These are phyloP conservation scores for Anhinga rufa DNA, from an alignment of 2,113 vertebrate genomes.

Conservation along the genomic window DNA sequence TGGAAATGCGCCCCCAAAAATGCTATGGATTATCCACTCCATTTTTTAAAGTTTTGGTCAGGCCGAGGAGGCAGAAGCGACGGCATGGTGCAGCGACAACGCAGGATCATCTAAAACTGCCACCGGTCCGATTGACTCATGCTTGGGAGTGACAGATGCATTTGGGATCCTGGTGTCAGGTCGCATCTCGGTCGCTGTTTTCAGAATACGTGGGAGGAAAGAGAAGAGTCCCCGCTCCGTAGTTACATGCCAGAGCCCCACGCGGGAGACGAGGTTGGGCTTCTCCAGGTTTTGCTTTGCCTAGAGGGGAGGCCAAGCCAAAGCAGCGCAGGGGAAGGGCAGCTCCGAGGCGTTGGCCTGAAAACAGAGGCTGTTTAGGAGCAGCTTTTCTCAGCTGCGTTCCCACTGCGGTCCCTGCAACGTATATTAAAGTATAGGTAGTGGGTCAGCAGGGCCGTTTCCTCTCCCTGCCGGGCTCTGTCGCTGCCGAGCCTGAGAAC, in stretches of 20 bases:
- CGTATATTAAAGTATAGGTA: not conserved
- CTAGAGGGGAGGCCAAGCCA: too few species aligned
- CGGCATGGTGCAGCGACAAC: rapidly evolving
- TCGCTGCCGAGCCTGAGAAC: not conserved
- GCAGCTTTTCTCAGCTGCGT: not conserved
- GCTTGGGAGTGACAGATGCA: not conserved
- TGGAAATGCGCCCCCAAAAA: not conserved
- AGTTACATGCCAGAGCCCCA: too few species aligned
- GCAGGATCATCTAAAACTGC: not conserved
- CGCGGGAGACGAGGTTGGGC: rapidly evolving
- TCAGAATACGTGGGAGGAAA: not conserved
- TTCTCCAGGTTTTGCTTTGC: not conserved
- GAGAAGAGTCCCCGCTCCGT: rapidly evolving
- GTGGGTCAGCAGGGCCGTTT: too few species aligned
- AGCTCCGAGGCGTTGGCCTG: not conserved
- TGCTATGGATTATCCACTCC: too few species aligned
- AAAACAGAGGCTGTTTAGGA: not conserved
- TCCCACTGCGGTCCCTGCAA: not conserved
- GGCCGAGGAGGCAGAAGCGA: not conserved
- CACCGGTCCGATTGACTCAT: not conserved
- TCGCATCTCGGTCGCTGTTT: not conserved
- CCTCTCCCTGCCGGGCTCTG: not conserved
- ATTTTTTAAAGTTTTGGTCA: not conserved
- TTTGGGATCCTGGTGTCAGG: not conserved
- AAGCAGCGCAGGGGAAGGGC: not conserved